Base-by-base conservation (phyloP, 2,888 invertebrate species). In the Drosophila demipolita region DNA sequence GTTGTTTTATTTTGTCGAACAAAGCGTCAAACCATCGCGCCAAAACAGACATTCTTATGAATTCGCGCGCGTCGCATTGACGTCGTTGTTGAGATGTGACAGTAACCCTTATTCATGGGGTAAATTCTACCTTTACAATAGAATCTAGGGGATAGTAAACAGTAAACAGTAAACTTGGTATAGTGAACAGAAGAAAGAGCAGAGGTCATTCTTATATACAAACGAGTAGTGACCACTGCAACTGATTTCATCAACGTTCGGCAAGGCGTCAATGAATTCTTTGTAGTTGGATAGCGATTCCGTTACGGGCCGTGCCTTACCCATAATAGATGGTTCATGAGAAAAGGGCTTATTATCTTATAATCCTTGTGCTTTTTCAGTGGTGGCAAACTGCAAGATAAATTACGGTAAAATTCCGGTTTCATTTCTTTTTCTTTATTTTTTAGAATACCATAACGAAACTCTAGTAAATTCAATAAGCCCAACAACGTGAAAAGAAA, bases 291-390 rank as follows among this genome's bases (percentile, higher is more conserved):
- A 49, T 50, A 60, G 49, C 58, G 65, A 71, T 73, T 85, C 83
- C 78, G 70, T 72, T 80, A 84, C 57, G 69, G 77, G 81, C 67
- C 70, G 73, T 53, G 64, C 33, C 40, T 45, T 50, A 50, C 55
- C 61, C 64, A 54, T 53, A 60, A 64, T 69, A 76, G 73, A 58
- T 53, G 71, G 64, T 71, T 68, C 86, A 87, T 83, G 87, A 83
- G 83, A 83, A 83, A 86, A 75, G 66, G 67, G 63, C 75, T 66
- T 74, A 73, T 83, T 81, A 78, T 83, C 55, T 66, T 67, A 73
- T 71, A 86, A 81, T 81, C 76, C 81, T 54, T 49, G 71, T 66
- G 67, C 68, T 73, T 74, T 75, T 74, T 77, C 73, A 67, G 69
- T 80, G 82, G 82, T 80, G 70, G 69, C 70, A 66, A 59, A 77